Evolutionary conservation across 2,113 vertebrate genomes (phyloP), one percentile per base, ranked within the genome.

Genomic region (Asarcornis scutulata): DNA sequence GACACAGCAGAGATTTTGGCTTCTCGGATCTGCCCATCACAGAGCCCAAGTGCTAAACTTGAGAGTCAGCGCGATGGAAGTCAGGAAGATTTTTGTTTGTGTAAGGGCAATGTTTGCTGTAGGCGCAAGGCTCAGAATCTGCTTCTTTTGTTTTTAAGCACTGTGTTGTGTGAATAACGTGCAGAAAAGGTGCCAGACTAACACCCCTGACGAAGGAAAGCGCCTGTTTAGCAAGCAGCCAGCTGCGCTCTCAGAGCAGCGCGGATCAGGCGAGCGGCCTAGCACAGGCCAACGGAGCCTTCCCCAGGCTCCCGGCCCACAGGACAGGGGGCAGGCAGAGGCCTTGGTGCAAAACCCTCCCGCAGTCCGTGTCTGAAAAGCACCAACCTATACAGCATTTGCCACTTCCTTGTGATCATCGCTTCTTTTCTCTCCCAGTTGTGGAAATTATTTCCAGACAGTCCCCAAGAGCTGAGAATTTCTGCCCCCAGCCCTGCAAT

Each of bases 101-200:
- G n/a, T 13, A 77, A 91, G 62, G 34, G 15, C 6, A 6, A 53
- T 73, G 21, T 59, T 63, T 55, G 91, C 95, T 42, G 32, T 34
- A 85, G 87, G 91, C 83, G 79, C 31, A 16, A 94, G 91, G 83
- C 48, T 2, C 1, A 5, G 56, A 91, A 88, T 91, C 88, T 80
- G 95, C 89, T 83, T 63, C 93, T 78, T 90, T 79, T 46, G 23
- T 76, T 93, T 93, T 91, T 56, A 91, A 95, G 80, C 3, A 78
- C 84, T 21, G 59, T 23, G 87, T 78, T 79, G 89, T 89, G 95
- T 52, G 89, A 96, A 93, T 62, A 89, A 69, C 69, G 75, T 93
- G 91, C 68, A 40, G 91, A 88, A 92, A 88, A 96, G 96, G 96
- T 96, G 96, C 92, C 93, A 97, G 94, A 96, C 95, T 62, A 71